phyloP scores from a whole-genome alignment of 2,113 vertebrate species.

The Oreocharis arfaki region DNA sequence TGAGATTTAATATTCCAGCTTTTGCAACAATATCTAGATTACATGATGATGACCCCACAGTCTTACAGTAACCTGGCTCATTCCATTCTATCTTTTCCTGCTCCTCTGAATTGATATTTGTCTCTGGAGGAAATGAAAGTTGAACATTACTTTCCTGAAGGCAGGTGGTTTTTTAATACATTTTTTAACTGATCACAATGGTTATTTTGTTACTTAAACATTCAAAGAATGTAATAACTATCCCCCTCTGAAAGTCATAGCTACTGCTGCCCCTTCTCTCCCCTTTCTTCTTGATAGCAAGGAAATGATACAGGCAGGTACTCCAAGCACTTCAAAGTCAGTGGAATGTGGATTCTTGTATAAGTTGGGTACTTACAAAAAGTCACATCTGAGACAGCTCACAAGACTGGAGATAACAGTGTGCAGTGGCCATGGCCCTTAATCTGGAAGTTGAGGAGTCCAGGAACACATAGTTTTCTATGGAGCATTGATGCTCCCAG shows the following conservation, averaged over 20 bases:
- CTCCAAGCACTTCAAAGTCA: background rate
- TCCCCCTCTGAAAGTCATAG: background rate
- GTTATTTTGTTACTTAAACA: background rate
- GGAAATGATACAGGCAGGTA: background rate
- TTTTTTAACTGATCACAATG: background rate
- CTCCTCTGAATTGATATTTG: background rate
- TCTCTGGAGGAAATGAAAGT: constrained; percentile 30
- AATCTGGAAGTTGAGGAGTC: background rate
- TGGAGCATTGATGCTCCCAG: background rate
- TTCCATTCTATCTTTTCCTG: background rate
- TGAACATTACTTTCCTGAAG: constrained; percentile 37
- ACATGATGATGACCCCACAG: background rate
- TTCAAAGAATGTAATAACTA: background rate
- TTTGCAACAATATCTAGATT: constrained; percentile 3
- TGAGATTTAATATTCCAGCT: constrained; percentile 37
- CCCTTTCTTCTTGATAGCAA: background rate
- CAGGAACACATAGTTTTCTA: background rate
- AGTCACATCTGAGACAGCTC: background rate
- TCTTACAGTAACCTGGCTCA: background rate
- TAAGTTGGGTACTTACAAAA: background rate
- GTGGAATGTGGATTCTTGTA: background rate
- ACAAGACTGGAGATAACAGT: background rate
- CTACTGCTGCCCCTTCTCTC: background rate
- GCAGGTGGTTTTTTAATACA: background rate
- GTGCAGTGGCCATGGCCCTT: background rate